Conservation (phyloP, 2,797 vertebrate species). For the Mormyrops attenuatus region DNA sequence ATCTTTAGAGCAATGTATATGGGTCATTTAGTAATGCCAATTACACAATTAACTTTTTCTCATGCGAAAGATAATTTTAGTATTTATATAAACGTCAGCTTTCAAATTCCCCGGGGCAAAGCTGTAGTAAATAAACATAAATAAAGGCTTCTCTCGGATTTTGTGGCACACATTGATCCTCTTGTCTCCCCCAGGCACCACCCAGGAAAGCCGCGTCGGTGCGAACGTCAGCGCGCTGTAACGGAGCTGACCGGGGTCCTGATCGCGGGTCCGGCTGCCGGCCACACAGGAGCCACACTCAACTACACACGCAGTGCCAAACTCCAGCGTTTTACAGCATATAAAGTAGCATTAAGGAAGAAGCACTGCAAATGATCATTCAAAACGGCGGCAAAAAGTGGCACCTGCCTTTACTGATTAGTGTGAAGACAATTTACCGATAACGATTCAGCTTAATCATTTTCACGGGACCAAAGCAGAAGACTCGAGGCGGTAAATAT, state of each 20-base stretch:
- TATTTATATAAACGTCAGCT: background rate
- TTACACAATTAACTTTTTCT: background rate
- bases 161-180: background rate
- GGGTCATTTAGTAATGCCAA: background rate
- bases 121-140: background rate
- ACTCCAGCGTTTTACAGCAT: background rate
- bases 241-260: conserved; percentile 28
- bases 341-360: background rate
- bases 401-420: background rate
- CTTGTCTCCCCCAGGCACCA: background rate
- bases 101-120: background rate
- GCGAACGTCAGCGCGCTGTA: conserved; percentile 10
- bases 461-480: background rate
- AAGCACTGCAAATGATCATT: background rate
- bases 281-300: background rate
- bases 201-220: background rate
- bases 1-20: background rate
- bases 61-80: background rate
- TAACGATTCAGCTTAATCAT: background rate
- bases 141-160: background rate
- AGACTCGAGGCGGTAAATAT: background rate
- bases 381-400: background rate
- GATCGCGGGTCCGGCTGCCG: background rate
- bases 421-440: background rate
- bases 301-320: background rate